Evolutionary conservation across 2,888 invertebrate species (phyloP).

Genomic region (Agonopterix subpropinquella): DNA sequence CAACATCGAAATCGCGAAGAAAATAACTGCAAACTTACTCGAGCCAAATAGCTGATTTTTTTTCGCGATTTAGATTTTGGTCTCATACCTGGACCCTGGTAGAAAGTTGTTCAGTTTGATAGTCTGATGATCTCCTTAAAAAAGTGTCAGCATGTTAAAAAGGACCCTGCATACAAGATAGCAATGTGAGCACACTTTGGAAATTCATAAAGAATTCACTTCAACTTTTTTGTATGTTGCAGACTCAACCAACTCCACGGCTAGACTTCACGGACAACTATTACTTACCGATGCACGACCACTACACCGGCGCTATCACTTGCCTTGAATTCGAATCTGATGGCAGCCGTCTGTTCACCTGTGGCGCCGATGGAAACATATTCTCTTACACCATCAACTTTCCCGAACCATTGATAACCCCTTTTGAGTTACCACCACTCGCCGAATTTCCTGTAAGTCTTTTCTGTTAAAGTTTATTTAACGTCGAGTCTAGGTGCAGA

Average conservation of each 20-base stretch:
- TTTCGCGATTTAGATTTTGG: too few relatives aligned
- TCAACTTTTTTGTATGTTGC: slow-evolving; percentile 10
- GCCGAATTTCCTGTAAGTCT: slow-evolving; percentile 34
- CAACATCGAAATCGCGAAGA: too few relatives aligned
- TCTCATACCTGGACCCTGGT: too few relatives aligned
- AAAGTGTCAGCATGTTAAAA: too few relatives aligned
- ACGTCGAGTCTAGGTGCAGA: too few relatives aligned
- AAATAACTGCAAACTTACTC: too few relatives aligned
- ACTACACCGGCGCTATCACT: slow-evolving; percentile 80
- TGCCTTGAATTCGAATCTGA: slow-evolving; percentile 79
- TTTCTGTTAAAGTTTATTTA: too few relatives aligned
- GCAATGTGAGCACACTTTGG: too few relatives aligned
- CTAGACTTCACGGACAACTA: slow-evolving; percentile 77
- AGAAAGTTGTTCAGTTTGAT: too few relatives aligned
- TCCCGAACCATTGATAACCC: slow-evolving; percentile 35
- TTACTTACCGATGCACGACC: slow-evolving; percentile 84
- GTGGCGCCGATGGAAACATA: slow-evolving; percentile 86
- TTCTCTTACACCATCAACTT: slow-evolving; percentile 80
- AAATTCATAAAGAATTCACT: neutral
- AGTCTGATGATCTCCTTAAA: too few relatives aligned
- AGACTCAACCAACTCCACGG: slow-evolving; percentile 59
- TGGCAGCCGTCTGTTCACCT: slow-evolving; percentile 72
- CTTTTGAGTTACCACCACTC: slow-evolving; percentile 12
- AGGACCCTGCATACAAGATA: too few relatives aligned
- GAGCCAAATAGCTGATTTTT: too few relatives aligned